Percentiles rank a stretch among this genome's conserved stretches.
These are phyloP conservation scores for Mantis religiosa DNA, from an alignment of 2,888 invertebrate genomes.

Conservation along the genomic window DNA sequence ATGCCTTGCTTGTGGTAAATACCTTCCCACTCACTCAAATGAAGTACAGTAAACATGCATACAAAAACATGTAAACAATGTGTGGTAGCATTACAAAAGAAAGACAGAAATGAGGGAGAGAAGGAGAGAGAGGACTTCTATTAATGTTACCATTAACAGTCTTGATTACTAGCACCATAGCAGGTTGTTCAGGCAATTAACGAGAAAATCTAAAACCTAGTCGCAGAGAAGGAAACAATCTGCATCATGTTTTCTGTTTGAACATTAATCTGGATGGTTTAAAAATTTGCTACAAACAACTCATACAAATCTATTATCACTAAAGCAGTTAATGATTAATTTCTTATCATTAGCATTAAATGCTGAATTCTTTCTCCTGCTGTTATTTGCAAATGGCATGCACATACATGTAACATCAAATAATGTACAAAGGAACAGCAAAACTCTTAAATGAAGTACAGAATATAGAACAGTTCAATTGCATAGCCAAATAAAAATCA, in stretches of 20 bases:
- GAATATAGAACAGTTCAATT: too few species aligned
- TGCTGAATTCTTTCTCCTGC: too few species aligned
- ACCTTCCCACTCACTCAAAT: neutral
- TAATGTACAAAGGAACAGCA: too few species aligned
- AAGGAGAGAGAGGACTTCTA: neutral
- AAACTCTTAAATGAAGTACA: too few species aligned
- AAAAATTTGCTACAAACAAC: neutral
- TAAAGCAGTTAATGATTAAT: too few species aligned
- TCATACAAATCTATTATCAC: neutral
- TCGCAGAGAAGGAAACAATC: neutral
- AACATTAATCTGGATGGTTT: neutral
- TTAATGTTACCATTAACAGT: neutral
- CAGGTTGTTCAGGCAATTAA: neutral
- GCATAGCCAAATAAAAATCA: too few species aligned
- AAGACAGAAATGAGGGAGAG: neutral
- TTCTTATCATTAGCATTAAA: too few species aligned
- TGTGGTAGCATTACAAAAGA: neutral
- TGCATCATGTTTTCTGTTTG: neutral
- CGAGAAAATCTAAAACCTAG: neutral
- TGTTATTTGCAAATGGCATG: too few species aligned
- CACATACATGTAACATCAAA: too few species aligned
- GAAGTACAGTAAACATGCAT: neutral
- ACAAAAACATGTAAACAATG: neutral
- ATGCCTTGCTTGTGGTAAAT: too few species aligned
- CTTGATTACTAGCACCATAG: slow-evolving; percentile 20